phyloP scores from a whole-genome alignment of 1,140 invertebrate species.

The Lepidotrigona ventralis region DNA sequence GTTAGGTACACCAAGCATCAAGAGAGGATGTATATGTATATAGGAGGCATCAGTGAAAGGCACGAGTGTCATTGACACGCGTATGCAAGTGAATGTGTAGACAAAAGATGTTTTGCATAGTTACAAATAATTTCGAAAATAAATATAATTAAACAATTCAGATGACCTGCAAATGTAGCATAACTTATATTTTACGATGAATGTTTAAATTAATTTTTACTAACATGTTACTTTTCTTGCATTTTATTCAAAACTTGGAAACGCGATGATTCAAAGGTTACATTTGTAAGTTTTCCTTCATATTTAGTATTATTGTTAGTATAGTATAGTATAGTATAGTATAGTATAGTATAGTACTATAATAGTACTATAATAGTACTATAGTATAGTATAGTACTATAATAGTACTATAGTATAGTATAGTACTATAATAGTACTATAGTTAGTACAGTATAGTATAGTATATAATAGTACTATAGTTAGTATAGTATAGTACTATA shows the following conservation, averaged over 20 bases:
- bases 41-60: background rate
- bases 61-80: background rate
- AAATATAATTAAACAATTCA: background rate
- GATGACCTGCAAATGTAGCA: background rate
- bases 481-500: too few relatives aligned
- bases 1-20: constrained; percentile 6
- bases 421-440: too few relatives aligned
- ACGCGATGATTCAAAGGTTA: background rate
- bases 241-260: background rate
- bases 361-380: too few relatives aligned
- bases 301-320: background rate
- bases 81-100: background rate
- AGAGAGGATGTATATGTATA: constrained; percentile 8
- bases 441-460: too few relatives aligned
- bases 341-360: too few relatives aligned
- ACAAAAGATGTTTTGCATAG: background rate
- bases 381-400: too few relatives aligned
- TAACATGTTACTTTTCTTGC: background rate
- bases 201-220: background rate
- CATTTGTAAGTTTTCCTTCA: background rate
- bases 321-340: too few relatives aligned
- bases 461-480: too few relatives aligned
- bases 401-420: too few relatives aligned
- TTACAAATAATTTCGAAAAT: background rate
- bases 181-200: background rate